phyloP scores from a whole-genome alignment of 2,888 invertebrate species.

The Diarsia brunnea region DNA sequence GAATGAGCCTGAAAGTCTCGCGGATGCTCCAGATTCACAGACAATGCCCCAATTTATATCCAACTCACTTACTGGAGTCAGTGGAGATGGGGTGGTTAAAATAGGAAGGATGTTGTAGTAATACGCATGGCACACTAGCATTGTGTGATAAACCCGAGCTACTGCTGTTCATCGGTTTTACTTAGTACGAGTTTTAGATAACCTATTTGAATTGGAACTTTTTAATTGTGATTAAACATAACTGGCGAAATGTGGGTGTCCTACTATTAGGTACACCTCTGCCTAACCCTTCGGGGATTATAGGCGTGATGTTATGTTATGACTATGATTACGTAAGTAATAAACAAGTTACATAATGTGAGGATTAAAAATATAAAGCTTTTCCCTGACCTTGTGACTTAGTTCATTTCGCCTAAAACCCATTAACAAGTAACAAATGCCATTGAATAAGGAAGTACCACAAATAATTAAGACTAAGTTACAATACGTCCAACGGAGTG shows the following conservation, averaged over 20 bases:
- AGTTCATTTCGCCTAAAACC: not conserved
- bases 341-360: no score
- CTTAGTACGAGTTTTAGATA: not conserved
- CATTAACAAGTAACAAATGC: not conserved
- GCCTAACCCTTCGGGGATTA: no score
- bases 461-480: slow-evolving; percentile 62
- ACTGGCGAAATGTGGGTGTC: no score
- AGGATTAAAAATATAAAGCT: not conserved
- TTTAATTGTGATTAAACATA: not conserved
- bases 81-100: slow-evolving; percentile 80
- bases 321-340: no score
- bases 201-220: not conserved
- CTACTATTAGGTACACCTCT: no score
- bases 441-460: slow-evolving; percentile 33
- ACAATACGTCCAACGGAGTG: slow-evolving; percentile 65
- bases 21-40: slow-evolving; percentile 89
- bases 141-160: slow-evolving; percentile 30
- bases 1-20: slow-evolving; percentile 83
- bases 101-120: slow-evolving; percentile 76
- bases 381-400: not conserved
- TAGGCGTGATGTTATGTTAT: no score
- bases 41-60: slow-evolving; percentile 91
- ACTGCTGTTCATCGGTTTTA: slow-evolving; percentile 16
- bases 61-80: slow-evolving; percentile 89
- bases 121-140: slow-evolving; percentile 60